phyloP scores from a whole-genome alignment of 2,797 vertebrate species.

The Danio aesculapii region DNA sequence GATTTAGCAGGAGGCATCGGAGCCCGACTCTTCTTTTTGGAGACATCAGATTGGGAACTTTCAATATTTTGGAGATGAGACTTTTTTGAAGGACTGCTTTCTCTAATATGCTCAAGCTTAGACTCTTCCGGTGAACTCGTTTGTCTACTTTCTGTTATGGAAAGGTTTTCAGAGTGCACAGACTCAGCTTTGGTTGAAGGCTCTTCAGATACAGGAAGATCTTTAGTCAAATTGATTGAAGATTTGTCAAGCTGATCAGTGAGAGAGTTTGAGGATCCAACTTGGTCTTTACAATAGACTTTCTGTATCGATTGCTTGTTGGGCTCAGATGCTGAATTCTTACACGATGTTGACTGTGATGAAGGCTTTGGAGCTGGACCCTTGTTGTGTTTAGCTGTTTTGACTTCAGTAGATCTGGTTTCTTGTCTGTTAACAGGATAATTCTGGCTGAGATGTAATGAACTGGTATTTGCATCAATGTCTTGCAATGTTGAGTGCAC shows the following conservation, averaged over 20 bases:
- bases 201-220: not conserved
- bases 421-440: constrained; percentile 9
- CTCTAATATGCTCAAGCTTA: not conserved
- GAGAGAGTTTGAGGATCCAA: not conserved
- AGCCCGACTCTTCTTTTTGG: constrained; percentile 68
- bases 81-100: not conserved
- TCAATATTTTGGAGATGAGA: constrained; percentile 1
- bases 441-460: constrained; percentile 31
- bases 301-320: not conserved
- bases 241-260: not conserved
- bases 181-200: not conserved
- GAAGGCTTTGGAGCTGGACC: constrained; percentile 70
- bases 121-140: not conserved
- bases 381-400: constrained; percentile 60
- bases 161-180: not conserved
- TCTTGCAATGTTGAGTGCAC: not conserved
- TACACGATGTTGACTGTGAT: not conserved
- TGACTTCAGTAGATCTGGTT: constrained; percentile 23
- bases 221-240: not conserved
- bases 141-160: not conserved
- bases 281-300: not conserved
- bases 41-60: constrained; percentile 42
- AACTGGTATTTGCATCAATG: constrained; percentile 17
- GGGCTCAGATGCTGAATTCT: not conserved
- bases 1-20: constrained; percentile 68